Base-by-base conservation (phyloP, 2,888 invertebrate genomes). In the Scaptomyza flava region DNA sequence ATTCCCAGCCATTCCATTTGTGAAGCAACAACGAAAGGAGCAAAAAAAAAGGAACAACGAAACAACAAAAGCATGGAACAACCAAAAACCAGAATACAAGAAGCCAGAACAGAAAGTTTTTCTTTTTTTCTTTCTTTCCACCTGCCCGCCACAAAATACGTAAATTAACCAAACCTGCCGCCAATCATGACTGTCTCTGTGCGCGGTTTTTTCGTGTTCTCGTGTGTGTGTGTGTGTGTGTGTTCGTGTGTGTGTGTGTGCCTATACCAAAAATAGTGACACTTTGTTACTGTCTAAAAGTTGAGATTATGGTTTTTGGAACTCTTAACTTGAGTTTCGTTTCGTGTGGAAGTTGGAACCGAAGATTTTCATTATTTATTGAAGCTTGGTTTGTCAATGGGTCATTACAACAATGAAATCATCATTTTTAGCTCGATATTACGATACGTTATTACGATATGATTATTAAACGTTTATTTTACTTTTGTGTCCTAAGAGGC, bases 101-200 rank as follows among this genome's bases (percentile, higher is more conserved):
- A 2, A n/a, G 1, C 33, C 12, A 11, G 9, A 34, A 34, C 62
- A 72, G 59, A 41, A 41, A 41, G 4, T 17, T 3, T 17, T 17
- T 14, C 17, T 3, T 41, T 17, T 8, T 1, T 3, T 7, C 17
- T 3, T 3, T 17, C 23, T 23, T 23, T 23, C 23, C 17, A 17
- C 23, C 23, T 3, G 23, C 9, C 41, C 4, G 17, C 41, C 62
- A 61, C 52, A 57, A 71, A 77, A 73, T 70, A 73, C 83, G 83
- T 82, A 84, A 84, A 84, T 84, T 87, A 87, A 84, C 86, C 87
- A 80, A 84, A 84, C 86, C 86, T 87, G 88, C 80, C 76, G 73
- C 83, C 86, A 84, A 87, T 84, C 88, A 84, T 85, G 77, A 56
- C 56, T 53, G 61, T 33, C 7, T 20, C 2, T 42, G 33, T 7